These are phyloP conservation scores for Oophaga sylvatica DNA, from an alignment of 2,797 vertebrate genomes.

Conservation along the genomic window DNA sequence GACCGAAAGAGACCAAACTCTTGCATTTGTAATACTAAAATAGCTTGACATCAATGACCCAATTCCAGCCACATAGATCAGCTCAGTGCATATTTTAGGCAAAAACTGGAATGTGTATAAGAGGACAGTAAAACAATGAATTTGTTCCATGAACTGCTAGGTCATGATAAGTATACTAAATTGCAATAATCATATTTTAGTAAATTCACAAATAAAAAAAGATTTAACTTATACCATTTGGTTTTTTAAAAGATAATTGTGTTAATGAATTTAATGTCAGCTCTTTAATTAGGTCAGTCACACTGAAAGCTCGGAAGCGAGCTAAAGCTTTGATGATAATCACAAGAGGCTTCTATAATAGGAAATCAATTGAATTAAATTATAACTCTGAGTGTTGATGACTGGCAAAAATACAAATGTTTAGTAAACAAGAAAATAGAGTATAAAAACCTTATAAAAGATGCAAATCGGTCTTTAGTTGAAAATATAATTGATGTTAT, in stretches of 20 bases:
- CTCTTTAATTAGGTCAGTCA: conserved; percentile 44
- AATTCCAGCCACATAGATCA: not conserved
- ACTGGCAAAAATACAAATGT: not conserved
- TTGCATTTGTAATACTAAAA: not conserved
- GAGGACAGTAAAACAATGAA: not conserved
- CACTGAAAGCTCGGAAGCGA: conserved; percentile 3
- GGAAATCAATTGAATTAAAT: conserved; percentile 50
- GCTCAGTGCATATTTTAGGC: not conserved
- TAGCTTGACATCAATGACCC: not conserved
- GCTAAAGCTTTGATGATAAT: conserved; percentile 24
- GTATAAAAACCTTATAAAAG: not conserved
- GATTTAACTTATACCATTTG: not conserved
- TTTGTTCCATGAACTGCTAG: not conserved
- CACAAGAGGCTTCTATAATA: conserved; percentile 18
- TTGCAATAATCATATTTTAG: not conserved
- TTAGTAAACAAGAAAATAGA: not conserved
- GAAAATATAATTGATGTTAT: too few relatives aligned
- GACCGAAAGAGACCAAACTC: not conserved
- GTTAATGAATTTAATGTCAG: conserved; percentile 1
- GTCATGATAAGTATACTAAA: not conserved
- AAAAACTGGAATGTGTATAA: not conserved
- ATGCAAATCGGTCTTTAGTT: not conserved
- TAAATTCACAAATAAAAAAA: not conserved
- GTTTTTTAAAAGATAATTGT: not conserved
- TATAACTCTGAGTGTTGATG: conserved; percentile 21